Evolutionary conservation across 2,113 vertebrate species (phyloP).

Genomic region (Lepus timidus): DNA sequence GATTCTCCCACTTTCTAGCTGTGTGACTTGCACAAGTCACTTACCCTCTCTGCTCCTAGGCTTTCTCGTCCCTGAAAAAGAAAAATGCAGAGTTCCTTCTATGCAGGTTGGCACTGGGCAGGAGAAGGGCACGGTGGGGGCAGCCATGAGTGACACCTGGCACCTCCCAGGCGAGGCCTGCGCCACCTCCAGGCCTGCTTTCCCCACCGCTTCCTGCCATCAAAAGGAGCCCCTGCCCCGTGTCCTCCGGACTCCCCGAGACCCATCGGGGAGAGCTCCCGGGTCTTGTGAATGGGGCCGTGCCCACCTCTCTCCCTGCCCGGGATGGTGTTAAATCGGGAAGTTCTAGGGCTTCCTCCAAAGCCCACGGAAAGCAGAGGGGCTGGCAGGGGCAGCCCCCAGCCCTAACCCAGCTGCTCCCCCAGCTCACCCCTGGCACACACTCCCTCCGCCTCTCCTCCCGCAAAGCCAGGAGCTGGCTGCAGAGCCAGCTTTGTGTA

Average conservation of each 20-base stretch:
- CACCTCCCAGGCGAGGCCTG: not conserved
- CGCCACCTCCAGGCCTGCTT: not conserved
- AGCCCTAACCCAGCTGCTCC: not conserved
- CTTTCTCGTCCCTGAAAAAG: not conserved
- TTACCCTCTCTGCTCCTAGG: not conserved
- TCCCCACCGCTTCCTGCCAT: not conserved
- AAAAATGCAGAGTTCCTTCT: not conserved
- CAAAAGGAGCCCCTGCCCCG: not conserved
- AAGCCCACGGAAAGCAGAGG: not conserved
- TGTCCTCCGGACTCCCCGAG: too few relatives aligned
- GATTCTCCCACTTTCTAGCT: not conserved
- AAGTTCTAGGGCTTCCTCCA: not conserved
- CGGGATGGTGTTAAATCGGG: accelerated
- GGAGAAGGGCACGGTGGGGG: accelerated
- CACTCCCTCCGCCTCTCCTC: not conserved
- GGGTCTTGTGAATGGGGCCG: not conserved
- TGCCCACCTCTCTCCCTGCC: not conserved
- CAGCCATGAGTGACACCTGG: too few relatives aligned
- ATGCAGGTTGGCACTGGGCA: not conserved
- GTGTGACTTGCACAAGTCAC: not conserved
- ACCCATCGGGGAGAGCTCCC: not conserved
- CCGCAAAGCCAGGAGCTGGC: not conserved
- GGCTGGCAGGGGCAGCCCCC: not conserved
- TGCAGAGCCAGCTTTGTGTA: not conserved
- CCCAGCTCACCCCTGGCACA: accelerated